Evolutionary conservation across 2,113 vertebrate species (phyloP), one percentile per base, ranked within the genome.

Genomic region (Cephalophus harveyi): DNA sequence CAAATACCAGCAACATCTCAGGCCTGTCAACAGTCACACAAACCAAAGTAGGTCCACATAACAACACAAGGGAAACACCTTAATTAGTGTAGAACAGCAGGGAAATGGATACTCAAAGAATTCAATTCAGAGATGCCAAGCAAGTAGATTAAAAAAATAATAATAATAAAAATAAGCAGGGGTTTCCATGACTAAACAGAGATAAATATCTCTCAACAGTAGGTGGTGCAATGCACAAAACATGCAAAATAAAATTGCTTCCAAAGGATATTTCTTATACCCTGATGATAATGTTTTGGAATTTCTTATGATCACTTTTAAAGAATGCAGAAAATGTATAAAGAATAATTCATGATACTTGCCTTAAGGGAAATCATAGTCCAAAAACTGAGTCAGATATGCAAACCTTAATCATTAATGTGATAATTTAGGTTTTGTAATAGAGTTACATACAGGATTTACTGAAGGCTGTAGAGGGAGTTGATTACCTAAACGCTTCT

Each of bases 321-420:
- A 60, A 83, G 96, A 95, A 36, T 94, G 9, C 10, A 95, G 59
- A 96, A 95, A 89, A 91, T 92, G 4, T 86, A 86, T 88, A 95
- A 96, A 94, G 95, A 98, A 96, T 96, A 95, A 97, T 95, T 95
- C 82, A 96, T 95, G 54, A 64, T 33, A 95, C 48, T 81, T 81
- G 7, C 43, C 82, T 33, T 85, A 60, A 94, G 87, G 89, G 94
- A 97, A 97, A 96, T 92, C 92, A 96, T 25, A 94, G 54, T 27
- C 43, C 30, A 30, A 90, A 96, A 97, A 85, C 52, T 87, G 30
- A 96, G 89, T 96, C 36, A 48, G 57, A 95, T 76, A 87, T 89
- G 76, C 84, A 97, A 90, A 76, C 87, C 84, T 97, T 94, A 92
- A 55, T 97, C 92, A 94, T 96, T 81, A 95, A 90, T 90, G 94